These are phyloP conservation scores for Phyllotreta cruciferae DNA, from an alignment of 2,888 invertebrate species.

Conservation along the genomic window DNA sequence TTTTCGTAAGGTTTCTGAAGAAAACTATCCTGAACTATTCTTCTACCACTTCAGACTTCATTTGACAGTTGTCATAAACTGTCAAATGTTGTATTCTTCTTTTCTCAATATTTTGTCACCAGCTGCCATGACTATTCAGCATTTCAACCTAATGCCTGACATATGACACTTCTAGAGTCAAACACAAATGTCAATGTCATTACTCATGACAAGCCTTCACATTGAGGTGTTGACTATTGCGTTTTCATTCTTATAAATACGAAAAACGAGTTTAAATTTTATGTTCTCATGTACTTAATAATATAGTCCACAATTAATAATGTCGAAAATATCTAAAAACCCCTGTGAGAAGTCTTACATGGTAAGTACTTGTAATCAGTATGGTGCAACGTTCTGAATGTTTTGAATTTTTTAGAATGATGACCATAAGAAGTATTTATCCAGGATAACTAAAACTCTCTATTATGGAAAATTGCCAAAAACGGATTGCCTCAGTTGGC, in stretches of 20 bases:
- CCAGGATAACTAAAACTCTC: constrained; percentile 84
- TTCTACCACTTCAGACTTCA: too few species aligned
- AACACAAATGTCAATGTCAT: background rate
- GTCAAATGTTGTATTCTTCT: too few species aligned
- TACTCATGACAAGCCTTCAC: background rate
- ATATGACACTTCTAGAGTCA: background rate
- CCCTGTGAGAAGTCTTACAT: constrained; percentile 47
- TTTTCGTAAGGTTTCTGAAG: too few species aligned
- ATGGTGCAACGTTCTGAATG: constrained; percentile 2
- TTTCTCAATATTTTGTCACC: too few species aligned
- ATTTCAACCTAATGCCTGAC: background rate
- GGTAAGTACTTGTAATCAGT: constrained; percentile 38
- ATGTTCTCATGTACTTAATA: background rate
- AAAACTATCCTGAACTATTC: too few species aligned
- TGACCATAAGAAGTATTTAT: constrained; percentile 79
- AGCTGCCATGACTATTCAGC: too few species aligned
- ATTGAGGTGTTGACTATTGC: background rate
- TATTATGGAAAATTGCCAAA: constrained; percentile 85
- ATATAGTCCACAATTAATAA: constrained; percentile 24
- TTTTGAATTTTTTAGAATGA: constrained; percentile 64
- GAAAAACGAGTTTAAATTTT: background rate
- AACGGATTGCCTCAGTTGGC: constrained; percentile 75
- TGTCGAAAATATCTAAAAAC: constrained; percentile 53
- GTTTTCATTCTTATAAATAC: background rate
- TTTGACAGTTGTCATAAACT: too few species aligned